Evolutionary conservation across 2,113 vertebrate species (phyloP).

Genomic region (Neodontobutis hainanensis): DNA sequence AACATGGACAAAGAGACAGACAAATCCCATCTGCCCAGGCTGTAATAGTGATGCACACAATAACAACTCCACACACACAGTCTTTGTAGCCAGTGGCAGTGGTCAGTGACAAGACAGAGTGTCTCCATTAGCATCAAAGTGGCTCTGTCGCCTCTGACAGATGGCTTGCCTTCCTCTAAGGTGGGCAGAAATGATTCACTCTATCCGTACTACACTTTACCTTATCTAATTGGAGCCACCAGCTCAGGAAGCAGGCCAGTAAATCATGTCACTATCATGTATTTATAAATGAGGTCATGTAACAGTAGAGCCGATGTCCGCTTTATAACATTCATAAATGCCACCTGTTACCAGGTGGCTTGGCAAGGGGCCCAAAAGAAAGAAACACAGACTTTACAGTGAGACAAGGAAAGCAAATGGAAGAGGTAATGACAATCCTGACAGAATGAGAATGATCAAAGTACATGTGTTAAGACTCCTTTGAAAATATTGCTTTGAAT

Average conservation of each 20-base stretch:
- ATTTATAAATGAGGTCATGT: conserved; percentile 61
- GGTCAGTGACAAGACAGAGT: conserved; percentile 56
- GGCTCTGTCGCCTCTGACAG: conserved; percentile 45
- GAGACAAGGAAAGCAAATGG: not conserved
- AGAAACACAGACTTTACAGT: not conserved
- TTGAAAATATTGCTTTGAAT: conserved; percentile 14
- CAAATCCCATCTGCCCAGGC: conserved; percentile 8
- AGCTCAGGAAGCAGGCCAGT: conserved; percentile 26
- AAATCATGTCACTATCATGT: conserved; percentile 49
- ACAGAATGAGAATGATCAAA: conserved; percentile 10
- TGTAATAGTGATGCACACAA: conserved; percentile 1
- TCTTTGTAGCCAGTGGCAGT: conserved; percentile 16
- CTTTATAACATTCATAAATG: conserved; percentile 46
- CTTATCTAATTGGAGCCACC: conserved; percentile 49
- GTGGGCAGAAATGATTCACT: conserved; percentile 40
- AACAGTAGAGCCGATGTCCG: conserved; percentile 35
- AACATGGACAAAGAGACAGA: conserved; percentile 15
- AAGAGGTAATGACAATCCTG: conserved; percentile 3
- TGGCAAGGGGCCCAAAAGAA: conserved; percentile 20
- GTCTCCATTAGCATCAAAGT: conserved; percentile 55
- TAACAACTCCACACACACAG: conserved; percentile 5
- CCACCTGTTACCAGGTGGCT: conserved; percentile 48
- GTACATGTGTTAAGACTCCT: not conserved
- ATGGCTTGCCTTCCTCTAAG: conserved; percentile 38
- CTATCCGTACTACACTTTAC: conserved; percentile 29